These are phyloP conservation scores for Phenganax marumi DNA, from an alignment of 92 coral and sea anemone species.

Conservation along the genomic window DNA sequence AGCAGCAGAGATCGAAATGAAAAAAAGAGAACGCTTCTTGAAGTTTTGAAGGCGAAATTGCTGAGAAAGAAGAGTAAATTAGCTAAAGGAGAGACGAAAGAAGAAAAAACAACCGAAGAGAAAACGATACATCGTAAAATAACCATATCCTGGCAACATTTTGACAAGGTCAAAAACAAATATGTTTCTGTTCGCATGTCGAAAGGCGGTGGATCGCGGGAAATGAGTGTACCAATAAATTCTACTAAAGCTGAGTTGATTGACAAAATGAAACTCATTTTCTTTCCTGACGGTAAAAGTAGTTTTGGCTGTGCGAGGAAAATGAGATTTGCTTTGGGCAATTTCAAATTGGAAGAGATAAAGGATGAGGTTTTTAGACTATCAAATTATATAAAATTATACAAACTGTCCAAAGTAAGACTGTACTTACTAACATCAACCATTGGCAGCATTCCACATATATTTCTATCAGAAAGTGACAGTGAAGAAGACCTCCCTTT, in stretches of 20 bases:
- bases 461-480: constrained; percentile 1
- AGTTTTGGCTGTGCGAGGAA: constrained; percentile 44
- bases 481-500: constrained; percentile 7
- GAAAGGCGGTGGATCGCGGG: constrained; percentile 59
- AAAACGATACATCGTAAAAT: constrained; percentile 33
- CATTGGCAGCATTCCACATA: neutral
- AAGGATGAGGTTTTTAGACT: constrained; percentile 34
- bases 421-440: constrained; percentile 56
- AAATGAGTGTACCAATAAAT: constrained; percentile 34
- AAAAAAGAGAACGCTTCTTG: constrained; percentile 14
- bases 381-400: constrained; percentile 37
- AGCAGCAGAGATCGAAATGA: constrained; percentile 7
- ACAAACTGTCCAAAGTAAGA: constrained; percentile 57
- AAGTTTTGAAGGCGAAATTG: constrained; percentile 1
- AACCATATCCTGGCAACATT: constrained; percentile 49
- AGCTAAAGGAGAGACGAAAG: constrained; percentile 27
- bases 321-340: constrained; percentile 44
- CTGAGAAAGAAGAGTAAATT: constrained; percentile 12
- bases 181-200: constrained; percentile 48
- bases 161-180: constrained; percentile 38
- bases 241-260: constrained; percentile 49
- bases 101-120: constrained; percentile 3
- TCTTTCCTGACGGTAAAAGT: constrained; percentile 60
- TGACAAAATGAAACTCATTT: constrained; percentile 40
- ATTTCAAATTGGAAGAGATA: constrained; percentile 51